Evolutionary conservation across 2,113 vertebrate genomes (phyloP).

Genomic region (Dicrurus megarhynchus): DNA sequence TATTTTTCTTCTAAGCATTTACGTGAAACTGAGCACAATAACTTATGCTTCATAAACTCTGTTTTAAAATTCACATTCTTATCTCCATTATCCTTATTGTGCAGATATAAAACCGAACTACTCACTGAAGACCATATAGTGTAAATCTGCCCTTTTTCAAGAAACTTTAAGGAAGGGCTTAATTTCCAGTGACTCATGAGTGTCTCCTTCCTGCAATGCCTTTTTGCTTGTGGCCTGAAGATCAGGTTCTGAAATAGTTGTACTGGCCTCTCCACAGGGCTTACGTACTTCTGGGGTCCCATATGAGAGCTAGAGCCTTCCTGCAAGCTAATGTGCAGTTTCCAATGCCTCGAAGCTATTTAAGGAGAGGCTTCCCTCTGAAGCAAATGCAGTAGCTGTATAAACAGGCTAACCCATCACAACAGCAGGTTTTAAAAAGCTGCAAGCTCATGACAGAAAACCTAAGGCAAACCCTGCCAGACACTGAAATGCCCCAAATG

Average conservation of each 20-base stretch:
- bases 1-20: background rate
- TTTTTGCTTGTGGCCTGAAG: background rate
- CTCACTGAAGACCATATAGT: background rate
- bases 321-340: background rate
- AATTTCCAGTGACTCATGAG: background rate
- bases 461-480: background rate
- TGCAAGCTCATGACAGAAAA: background rate
- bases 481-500: background rate
- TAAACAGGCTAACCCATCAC: background rate
- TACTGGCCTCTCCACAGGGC: rapidly evolving
- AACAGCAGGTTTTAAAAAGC: background rate
- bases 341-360: background rate
- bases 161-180: background rate
- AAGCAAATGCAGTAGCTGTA: background rate
- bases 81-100: background rate
- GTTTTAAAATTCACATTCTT: background rate
- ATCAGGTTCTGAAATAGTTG: background rate
- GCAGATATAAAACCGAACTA: background rate
- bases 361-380: background rate
- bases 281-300: background rate
- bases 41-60: background rate
- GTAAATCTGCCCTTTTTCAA: background rate
- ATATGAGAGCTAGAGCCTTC: background rate
- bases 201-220: background rate
- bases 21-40: background rate